Conservation (phyloP, 1,140 invertebrate genomes). For the Gryllus bimaculatus region DNA sequence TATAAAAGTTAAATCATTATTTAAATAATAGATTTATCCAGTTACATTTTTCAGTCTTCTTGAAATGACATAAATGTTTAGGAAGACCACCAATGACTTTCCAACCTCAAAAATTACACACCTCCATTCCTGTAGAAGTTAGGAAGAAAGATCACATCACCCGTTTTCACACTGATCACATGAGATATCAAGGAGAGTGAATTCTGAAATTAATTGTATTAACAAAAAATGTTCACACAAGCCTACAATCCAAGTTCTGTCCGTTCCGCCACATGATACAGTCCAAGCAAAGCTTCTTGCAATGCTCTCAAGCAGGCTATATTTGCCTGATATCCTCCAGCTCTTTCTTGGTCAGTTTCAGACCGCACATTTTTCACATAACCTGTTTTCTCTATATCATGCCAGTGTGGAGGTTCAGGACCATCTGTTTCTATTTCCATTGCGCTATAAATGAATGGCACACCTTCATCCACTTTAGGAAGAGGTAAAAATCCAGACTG, state of each 20-base stretch:
- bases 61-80: no score
- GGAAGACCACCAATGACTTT: no score
- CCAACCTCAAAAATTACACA: no score
- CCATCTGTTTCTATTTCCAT: constrained; percentile 53
- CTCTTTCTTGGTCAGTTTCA: constrained; percentile 64
- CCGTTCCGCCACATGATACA: constrained; percentile 48
- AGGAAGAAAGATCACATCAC: no score
- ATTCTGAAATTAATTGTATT: no score
- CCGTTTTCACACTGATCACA: no score
- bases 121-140: no score
- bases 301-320: constrained; percentile 80
- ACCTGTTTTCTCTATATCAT: constrained; percentile 54
- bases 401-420: constrained; percentile 53
- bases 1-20: no score
- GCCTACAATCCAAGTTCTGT: constrained; percentile 10
- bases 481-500: constrained; percentile 49
- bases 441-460: constrained; percentile 59
- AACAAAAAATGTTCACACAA: no score
- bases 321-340: constrained; percentile 75
- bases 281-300: constrained; percentile 79
- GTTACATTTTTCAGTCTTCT: no score
- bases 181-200: no score
- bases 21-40: no score
- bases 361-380: constrained; percentile 67
- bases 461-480: constrained; percentile 63